phyloP scores from a whole-genome alignment of 2,888 invertebrate species.

The Caenorhabditis imperialis region DNA sequence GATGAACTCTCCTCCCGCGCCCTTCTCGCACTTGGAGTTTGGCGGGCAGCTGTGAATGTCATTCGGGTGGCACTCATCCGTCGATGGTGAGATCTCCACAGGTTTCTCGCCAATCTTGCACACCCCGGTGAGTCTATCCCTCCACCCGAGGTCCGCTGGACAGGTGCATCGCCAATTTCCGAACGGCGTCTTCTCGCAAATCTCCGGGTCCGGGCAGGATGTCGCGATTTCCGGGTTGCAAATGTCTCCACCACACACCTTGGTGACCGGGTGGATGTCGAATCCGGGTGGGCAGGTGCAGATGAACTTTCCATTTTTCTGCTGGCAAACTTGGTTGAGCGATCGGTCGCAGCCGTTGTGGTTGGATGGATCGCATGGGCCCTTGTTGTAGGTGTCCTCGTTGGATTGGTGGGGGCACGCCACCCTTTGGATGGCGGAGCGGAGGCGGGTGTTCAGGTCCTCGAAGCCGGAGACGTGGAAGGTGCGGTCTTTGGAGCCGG shows the following conservation, averaged over 20 bases:
- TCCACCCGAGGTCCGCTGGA: slow-evolving; percentile 66
- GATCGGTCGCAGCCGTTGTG: slow-evolving; percentile 72
- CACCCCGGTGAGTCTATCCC: slow-evolving; percentile 65
- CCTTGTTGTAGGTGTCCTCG: slow-evolving; percentile 55
- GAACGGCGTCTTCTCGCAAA: slow-evolving; percentile 75
- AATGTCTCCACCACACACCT: slow-evolving; percentile 71
- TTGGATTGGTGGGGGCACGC: slow-evolving; percentile 66
- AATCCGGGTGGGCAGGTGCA: slow-evolving; percentile 73
- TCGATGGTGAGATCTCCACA: slow-evolving; percentile 31
- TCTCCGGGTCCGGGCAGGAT: slow-evolving; percentile 73
- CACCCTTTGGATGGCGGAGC: slow-evolving; percentile 72
- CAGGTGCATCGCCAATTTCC: slow-evolving; percentile 76
- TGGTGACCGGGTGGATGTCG: slow-evolving; percentile 73
- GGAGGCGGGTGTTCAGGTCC: slow-evolving; percentile 73
- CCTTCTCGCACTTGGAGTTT: slow-evolving; percentile 61
- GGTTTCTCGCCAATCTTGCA: slow-evolving; percentile 64
- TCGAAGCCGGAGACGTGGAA: slow-evolving; percentile 76
- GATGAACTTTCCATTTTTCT: slow-evolving; percentile 57
- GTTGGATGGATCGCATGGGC: slow-evolving; percentile 70
- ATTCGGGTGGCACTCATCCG: slow-evolving; percentile 63
- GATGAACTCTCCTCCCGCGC: slow-evolving; percentile 64
- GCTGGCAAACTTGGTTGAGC: slow-evolving; percentile 70
- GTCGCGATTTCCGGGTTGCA: slow-evolving; percentile 75
- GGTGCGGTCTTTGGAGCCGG: slow-evolving; percentile 64
- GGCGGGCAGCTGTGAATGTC: slow-evolving; percentile 52